Evolutionary conservation across 2,888 invertebrate genomes (phyloP), one percentile per base, ranked within the genome.

Genomic region (Strigamia maritima): DNA sequence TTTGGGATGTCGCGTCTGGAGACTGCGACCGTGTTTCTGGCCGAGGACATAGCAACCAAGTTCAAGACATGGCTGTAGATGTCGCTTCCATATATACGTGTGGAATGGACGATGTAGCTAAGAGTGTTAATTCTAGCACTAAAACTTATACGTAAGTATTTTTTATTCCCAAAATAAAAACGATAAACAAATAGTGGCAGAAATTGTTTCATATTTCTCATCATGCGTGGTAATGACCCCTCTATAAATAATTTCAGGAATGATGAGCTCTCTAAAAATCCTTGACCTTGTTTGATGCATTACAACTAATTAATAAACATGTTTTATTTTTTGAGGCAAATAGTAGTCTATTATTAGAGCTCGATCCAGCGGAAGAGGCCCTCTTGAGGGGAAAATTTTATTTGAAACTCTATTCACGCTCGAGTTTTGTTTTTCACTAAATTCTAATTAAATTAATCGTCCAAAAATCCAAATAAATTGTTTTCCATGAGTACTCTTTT

Each of bases 31-130:
- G 94, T 81, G 88, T 98, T 2, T 87, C 88, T 75, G 95, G 95
- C 16, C 88, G 88, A n/a, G 95, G 97, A 0, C 99, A 99, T 87
- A 95, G 94, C 0, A 97, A 97, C 88, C 97, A 98, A 89, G 93
- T 98, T 80, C 95, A 95, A 84, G 94, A 94, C 79, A 93, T 99
- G 91, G 89, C 92, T 0, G 88, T 90, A 81, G 90, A 89, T 54
- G 91, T 90, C 81, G 85, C 88, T 0, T 86, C 86, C 79, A 88
- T 98, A 31, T 92, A 95, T 82, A 94, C 97, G 0, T 93, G 94
- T 83, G 96, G 96, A 75, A 96, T 98, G 84, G 99, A 99, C 85
- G 99, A 99, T 86, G 92, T 93, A 35, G 87, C 98, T 80, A 90
- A 94, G 70, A 84, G 84, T 70, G 85, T 87, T 44, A 83, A 83